phyloP scores from a whole-genome alignment of 2,113 vertebrate species.

The Fukomys damarensis region DNA sequence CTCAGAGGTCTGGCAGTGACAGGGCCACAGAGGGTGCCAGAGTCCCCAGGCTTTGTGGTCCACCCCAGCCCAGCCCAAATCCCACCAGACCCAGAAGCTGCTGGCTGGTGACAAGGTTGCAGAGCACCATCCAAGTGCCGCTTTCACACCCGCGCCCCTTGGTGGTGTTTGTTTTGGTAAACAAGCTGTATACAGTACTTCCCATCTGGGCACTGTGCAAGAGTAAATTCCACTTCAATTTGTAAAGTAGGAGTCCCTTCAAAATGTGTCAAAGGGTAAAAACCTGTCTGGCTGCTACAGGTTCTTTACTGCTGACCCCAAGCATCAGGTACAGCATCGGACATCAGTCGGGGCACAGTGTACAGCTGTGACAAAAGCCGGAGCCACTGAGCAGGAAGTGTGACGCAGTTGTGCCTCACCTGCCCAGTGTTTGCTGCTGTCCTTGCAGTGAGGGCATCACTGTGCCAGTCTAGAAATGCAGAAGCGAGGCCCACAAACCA shows the following conservation, averaged over 20 bases:
- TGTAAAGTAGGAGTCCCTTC: not conserved
- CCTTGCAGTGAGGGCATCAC: not conserved
- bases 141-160: not conserved
- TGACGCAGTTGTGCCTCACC: fast-evolving
- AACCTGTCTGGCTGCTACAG: not conserved
- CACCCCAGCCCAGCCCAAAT: not conserved
- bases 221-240: not conserved
- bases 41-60: not conserved
- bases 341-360: not conserved
- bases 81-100: not conserved
- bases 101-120: not conserved
- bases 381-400: not conserved
- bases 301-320: slow-evolving; percentile 45
- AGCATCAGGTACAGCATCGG: not conserved
- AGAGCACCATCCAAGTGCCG: not conserved
- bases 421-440: not conserved
- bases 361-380: not conserved
- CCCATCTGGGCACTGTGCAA: not conserved
- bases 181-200: not conserved
- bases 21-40: not conserved
- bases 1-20: not conserved
- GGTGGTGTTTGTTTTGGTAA: not conserved
- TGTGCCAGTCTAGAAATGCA: fast-evolving
- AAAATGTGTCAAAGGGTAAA: not conserved
- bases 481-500: not conserved